Percentiles rank a stretch among this genome's conserved stretches.
phyloP scores from a whole-genome alignment of 2,797 vertebrate genomes.

The Anguilla pacifica region DNA sequence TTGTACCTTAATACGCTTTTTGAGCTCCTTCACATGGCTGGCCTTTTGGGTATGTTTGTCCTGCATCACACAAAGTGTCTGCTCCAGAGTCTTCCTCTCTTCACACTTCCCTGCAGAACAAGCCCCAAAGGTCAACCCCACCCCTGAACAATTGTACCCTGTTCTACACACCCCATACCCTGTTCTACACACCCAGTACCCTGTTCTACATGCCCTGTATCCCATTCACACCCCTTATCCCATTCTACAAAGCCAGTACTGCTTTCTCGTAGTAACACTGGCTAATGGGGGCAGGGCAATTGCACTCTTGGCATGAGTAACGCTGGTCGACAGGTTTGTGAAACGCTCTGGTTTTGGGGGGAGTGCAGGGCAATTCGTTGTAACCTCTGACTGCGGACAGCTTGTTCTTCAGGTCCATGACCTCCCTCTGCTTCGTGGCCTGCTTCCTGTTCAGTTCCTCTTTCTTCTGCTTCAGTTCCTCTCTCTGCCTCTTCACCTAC shows the following conservation, averaged over 20 bases:
- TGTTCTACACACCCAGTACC: not conserved
- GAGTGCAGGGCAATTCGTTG: not conserved
- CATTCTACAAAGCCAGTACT: not conserved
- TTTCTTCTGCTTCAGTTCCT: not conserved
- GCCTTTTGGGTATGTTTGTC: not conserved
- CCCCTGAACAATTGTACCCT: not conserved
- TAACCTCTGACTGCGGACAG: not conserved
- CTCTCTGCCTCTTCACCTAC: not conserved
- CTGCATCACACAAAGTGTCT: not conserved
- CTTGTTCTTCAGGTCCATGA: not conserved
- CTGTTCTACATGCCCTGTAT: not conserved
- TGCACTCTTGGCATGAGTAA: no score
- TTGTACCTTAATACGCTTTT: not conserved
- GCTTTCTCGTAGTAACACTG: not conserved
- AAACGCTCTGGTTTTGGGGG: not conserved
- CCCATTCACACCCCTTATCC: not conserved
- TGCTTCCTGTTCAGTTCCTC: not conserved
- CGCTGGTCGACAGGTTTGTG: not conserved
- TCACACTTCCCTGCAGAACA: not conserved
- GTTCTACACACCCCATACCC: not conserved
- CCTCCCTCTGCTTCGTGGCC: not conserved
- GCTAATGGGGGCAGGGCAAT: no score
- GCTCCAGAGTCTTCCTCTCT: not conserved
- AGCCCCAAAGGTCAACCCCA: not conserved
- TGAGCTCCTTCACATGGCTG: not conserved